Base-by-base conservation (phyloP, 2,888 invertebrate species). In the Ochropleura plecta region DNA sequence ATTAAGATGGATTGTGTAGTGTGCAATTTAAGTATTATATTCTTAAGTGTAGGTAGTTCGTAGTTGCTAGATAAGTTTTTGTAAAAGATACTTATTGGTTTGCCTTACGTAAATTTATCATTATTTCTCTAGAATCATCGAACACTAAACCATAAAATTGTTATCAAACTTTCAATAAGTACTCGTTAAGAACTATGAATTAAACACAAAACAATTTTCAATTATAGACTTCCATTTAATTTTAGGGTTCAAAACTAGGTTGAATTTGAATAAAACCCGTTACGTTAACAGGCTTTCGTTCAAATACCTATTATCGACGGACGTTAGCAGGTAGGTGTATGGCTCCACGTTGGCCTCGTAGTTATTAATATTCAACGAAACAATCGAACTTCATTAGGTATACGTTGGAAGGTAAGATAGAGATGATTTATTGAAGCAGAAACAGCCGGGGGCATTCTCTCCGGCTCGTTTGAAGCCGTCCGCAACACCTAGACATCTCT, bases 401-500 rank as follows among this genome's bases (percentile, higher is more conserved):
- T 66, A 82, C 65, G 70, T 44, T 79, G 55, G 74, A 42, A 76
- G 77, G 78, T 75, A 66, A 68, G 59, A 72, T 78, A 75, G 49
- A 76, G 67, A 83, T 78, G 73, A 77, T 85, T 87, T 87, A 78
- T 81, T 75, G 81, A 84, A 83, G 78, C 77, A 83, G 84, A 87
- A 85, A 87, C 76, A 83, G 81, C 82, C 73, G 73, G 70, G 81
- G 76, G 86, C 84, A 68, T 63, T 63, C 68, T 40, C 73, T 51
- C 64, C 59, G 74, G 63, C 67, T 83, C 60, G 73, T 62, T 78
- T 72, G 66, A 51, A 67, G 67, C 60, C 67, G 80, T 78, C 82
- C 71, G 80, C 80, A 79, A 85, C 87, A 83, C 82, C 84, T 85
- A 88, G 83, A 86, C 86, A 86, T 88, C 88, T 89, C 87, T 86